A percentile compares a stretch with the other conserved stretches of the same genome.
Evolutionary conservation across 2,113 vertebrate species (phyloP).

Genomic region (Gymnogyps californianus): DNA sequence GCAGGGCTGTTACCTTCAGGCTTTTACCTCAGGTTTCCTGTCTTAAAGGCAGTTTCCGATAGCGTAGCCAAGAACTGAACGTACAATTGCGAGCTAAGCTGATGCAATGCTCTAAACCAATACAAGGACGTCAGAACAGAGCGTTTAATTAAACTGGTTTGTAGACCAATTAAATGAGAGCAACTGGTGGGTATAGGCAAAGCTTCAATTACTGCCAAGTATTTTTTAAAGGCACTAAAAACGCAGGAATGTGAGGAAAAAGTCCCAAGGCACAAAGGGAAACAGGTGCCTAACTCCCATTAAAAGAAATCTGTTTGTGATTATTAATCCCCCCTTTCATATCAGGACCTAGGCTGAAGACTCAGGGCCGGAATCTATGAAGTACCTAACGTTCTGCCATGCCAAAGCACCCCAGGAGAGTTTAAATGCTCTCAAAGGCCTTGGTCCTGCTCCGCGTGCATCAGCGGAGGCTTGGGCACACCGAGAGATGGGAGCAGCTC

Average conservation of each 20-base stretch:
- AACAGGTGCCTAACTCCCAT: background rate
- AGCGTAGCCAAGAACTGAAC: background rate
- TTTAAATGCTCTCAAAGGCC: background rate
- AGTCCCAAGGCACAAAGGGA: background rate
- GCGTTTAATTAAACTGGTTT: background rate
- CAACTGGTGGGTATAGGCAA: background rate
- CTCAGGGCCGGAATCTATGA: rapidly evolving
- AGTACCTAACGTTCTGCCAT: rapidly evolving
- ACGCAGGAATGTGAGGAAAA: background rate
- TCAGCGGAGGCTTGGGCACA: background rate
- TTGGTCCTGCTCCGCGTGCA: rapidly evolving
- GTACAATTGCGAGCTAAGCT: background rate
- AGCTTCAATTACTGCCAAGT: background rate
- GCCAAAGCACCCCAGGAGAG: background rate
- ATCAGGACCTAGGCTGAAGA: background rate
- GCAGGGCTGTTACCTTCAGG: background rate
- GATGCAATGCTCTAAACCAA: background rate
- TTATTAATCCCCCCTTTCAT: background rate
- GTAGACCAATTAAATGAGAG: background rate
- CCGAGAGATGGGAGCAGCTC: background rate
- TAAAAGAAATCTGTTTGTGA: background rate
- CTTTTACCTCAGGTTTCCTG: slow-evolving; percentile 19
- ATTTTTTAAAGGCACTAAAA: background rate
- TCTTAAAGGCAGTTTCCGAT: background rate
- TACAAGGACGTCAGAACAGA: background rate